Base-by-base conservation (phyloP, 2,888 invertebrate species). In the Lasioglossum oenotherae region DNA sequence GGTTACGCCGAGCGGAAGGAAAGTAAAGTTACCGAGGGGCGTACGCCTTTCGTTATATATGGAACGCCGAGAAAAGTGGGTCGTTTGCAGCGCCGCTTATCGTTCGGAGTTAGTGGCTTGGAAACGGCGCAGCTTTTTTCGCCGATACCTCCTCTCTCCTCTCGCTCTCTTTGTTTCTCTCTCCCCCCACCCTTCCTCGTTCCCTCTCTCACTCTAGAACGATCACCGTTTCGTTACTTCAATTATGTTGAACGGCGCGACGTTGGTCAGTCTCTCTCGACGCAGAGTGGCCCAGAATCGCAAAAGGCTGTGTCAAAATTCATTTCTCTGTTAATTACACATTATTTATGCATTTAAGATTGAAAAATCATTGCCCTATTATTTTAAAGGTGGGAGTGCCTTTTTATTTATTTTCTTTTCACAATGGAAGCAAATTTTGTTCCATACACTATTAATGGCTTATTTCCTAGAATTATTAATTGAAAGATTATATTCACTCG, bases 71-170 rank as follows among this genome's bases (percentile, higher is more conserved):
- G 87, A 85, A 88, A 90, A 88, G 86, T 86, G 87, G 88, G 87
- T 89, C 87, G 85, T 87, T 89, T 81, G 84, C 78, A 84, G 82
- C 78, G 77, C 78, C 84, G 87, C 84, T 91, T 86, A 89, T 88
- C 88, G 86, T 85, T 85, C 80, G 73, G 72, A 85, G 86, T 80
- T 89, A 88, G 76, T 82, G 85, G 84, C 75, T 82, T 74, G 86
- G 85, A 88, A 89, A 84, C 87, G 87, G 87, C 85, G 87, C 77
- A 85, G 78, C 76, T 76, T 77, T 57, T 74, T 44, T 46, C 78
- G 49, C 60, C 57, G 31, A 72, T 78, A 60, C 75, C 35, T 35
- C 16, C 74, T 78, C 60, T 19, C 49, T 31, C 16, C 16, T 31
- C 60, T 14, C 60, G 27, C 60, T 2, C 16, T 5, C 16, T 4